Percentiles rank a stretch among this genome's conserved stretches.
Conservation (phyloP, 2,113 vertebrate species). For the Trachemys scripta region DNA sequence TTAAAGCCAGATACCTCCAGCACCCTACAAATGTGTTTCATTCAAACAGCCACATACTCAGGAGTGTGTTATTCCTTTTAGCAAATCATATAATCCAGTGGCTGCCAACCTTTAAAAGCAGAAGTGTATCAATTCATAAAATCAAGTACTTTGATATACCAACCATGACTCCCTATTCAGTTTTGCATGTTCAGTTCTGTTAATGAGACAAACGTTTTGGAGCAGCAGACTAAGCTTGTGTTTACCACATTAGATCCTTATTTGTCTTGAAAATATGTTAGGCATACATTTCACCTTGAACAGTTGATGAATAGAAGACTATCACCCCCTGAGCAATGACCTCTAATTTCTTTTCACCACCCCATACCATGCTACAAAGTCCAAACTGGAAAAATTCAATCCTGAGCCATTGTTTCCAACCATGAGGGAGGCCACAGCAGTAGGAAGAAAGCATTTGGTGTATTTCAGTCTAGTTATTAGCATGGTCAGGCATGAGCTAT, state of each 20-base stretch:
- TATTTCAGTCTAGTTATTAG: neutral
- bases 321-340: neutral
- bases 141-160: neutral
- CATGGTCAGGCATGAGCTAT: neutral
- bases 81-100: neutral
- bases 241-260: neutral
- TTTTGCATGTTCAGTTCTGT: neutral
- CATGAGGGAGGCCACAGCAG: neutral
- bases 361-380: accelerated
- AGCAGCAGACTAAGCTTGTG: neutral
- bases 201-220: neutral
- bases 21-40: neutral
- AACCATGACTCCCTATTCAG: neutral
- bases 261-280: neutral
- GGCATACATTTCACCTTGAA: neutral
- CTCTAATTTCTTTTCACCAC: neutral
- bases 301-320: neutral
- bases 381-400: neutral
- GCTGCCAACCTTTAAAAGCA: neutral
- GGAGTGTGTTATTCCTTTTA: neutral
- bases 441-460: neutral
- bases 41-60: neutral
- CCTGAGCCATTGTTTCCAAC: neutral
- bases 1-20: neutral
- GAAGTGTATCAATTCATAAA: neutral